phyloP scores from a whole-genome alignment of 1,140 invertebrate species.

The Tetragonula clypearis region DNA sequence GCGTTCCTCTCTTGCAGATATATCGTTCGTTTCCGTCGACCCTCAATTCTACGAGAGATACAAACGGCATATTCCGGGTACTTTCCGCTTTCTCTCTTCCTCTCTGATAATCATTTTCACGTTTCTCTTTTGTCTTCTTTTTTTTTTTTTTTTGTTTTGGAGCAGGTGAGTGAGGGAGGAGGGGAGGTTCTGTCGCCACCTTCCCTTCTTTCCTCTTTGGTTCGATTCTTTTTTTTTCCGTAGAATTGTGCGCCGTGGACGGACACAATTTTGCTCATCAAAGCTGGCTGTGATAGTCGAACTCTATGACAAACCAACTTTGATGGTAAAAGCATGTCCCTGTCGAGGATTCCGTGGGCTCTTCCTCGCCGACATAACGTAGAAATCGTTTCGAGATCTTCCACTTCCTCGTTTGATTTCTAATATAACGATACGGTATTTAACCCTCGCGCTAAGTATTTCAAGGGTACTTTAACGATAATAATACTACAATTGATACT shows the following conservation, averaged over 20 bases:
- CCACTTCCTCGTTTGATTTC: too few species aligned
- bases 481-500: too few species aligned
- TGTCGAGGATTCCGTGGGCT: neutral
- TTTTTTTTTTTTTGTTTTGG: neutral
- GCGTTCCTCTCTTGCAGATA: neutral
- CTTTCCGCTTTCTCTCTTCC: neutral
- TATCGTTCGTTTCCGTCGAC: neutral
- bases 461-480: too few species aligned
- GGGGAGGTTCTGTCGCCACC: neutral
- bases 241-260: slow-evolving; percentile 52
- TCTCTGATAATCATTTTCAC: slow-evolving; percentile 39
- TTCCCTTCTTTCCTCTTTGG: neutral
- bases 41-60: slow-evolving; percentile 7
- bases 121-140: slow-evolving; percentile 21
- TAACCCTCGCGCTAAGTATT: too few species aligned
- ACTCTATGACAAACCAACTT: slow-evolving; percentile 90
- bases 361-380: neutral
- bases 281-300: slow-evolving; percentile 92
- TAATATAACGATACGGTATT: too few species aligned
- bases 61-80: neutral
- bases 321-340: slow-evolving; percentile 84
- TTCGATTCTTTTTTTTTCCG: slow-evolving; percentile 9
- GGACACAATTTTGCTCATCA: slow-evolving; percentile 88
- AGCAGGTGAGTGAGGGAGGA: too few species aligned
- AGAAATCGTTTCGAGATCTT: neutral